Percentiles rank a stretch among this genome's conserved stretches.
Conservation (phyloP, 2,888 invertebrate species). For the Arctia plantaginis region DNA sequence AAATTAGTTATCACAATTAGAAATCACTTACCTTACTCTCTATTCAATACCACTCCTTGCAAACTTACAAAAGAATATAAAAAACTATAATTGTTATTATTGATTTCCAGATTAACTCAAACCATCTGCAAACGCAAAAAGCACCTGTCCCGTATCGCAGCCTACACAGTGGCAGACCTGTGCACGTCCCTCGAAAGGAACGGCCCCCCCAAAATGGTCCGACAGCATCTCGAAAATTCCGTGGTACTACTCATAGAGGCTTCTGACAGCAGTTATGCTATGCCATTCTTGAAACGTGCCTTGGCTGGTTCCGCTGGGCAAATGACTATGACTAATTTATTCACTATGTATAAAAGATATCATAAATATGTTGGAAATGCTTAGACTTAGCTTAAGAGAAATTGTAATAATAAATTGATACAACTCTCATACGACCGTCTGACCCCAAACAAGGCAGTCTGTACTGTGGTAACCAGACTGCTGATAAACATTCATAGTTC, state of each 20-base stretch:
- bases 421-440: too few species aligned
- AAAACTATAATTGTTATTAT: neutral
- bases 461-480: too few species aligned
- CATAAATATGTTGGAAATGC: slow-evolving; percentile 83
- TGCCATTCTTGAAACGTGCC: slow-evolving; percentile 76
- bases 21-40: too few species aligned
- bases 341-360: slow-evolving; percentile 79
- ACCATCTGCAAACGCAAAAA: slow-evolving; percentile 77
- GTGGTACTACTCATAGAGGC: slow-evolving; percentile 73
- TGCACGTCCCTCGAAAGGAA: slow-evolving; percentile 70
- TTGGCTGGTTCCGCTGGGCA: slow-evolving; percentile 73
- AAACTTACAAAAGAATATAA: neutral
- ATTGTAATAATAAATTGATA: too few species aligned
- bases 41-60: too few species aligned
- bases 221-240: slow-evolving; percentile 79
- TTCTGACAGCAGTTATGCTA: slow-evolving; percentile 71
- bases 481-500: too few species aligned
- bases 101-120: slow-evolving; percentile 74
- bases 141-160: slow-evolving; percentile 77
- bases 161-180: slow-evolving; percentile 78
- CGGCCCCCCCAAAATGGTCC: slow-evolving; percentile 68
- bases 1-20: too few species aligned
- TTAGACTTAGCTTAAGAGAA: slow-evolving; percentile 39
- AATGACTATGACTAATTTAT: slow-evolving; percentile 76
- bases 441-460: too few species aligned